These are phyloP conservation scores for Catharus ustulatus DNA, from an alignment of 2,797 vertebrate genomes.

Conservation along the genomic window DNA sequence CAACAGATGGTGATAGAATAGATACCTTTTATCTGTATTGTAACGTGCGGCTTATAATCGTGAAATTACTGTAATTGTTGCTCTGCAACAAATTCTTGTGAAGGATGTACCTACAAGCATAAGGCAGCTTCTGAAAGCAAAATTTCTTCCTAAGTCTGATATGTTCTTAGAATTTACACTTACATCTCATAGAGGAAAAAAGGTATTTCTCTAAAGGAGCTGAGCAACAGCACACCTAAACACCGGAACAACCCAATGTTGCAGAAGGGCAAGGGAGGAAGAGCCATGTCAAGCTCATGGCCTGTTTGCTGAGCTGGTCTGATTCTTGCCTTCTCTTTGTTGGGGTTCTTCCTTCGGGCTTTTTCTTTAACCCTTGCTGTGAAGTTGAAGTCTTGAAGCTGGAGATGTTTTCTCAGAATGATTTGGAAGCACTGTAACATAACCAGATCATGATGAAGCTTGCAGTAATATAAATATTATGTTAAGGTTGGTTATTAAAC, in stretches of 20 bases:
- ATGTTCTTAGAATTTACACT: background rate
- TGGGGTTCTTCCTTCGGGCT: background rate
- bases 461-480: background rate
- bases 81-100: background rate
- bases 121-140: background rate
- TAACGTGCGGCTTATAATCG: too few species aligned
- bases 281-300: accelerated
- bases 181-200: background rate
- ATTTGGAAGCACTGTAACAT: background rate
- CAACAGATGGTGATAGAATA: too few species aligned
- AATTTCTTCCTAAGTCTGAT: background rate
- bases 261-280: background rate
- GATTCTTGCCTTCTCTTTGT: background rate
- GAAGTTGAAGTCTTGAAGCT: background rate
- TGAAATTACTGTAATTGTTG: background rate
- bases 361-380: background rate
- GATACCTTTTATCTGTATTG: too few species aligned
- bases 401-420: background rate
- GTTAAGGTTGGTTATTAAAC: background rate
- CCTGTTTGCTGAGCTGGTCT: background rate
- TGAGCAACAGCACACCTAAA: background rate
- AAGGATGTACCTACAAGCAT: background rate
- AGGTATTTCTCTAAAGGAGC: background rate
- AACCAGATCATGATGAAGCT: background rate
- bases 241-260: background rate